phyloP scores from a whole-genome alignment of 1,140 invertebrate genomes.

The Bicyclus anynana region DNA sequence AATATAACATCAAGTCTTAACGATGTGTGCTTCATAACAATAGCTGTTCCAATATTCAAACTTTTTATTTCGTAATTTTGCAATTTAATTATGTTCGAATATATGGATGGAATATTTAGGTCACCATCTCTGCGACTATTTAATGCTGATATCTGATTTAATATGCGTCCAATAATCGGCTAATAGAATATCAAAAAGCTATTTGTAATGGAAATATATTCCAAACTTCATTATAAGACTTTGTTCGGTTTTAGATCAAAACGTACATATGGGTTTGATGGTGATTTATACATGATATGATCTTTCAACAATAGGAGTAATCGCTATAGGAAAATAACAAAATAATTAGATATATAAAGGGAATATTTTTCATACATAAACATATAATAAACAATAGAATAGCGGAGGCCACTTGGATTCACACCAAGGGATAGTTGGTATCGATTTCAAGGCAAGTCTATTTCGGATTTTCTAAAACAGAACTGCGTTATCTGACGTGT shows the following conservation, averaged over 20 bases:
- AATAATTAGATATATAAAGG: constrained; percentile 4
- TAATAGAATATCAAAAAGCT: constrained; percentile 63
- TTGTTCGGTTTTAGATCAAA: too few relatives aligned
- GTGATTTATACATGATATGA: neutral
- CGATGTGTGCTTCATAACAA: too few relatives aligned
- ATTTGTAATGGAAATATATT: constrained; percentile 47
- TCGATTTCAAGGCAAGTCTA: neutral
- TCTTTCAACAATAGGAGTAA: too few relatives aligned
- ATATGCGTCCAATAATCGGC: constrained; percentile 46
- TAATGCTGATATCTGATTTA: constrained; percentile 34
- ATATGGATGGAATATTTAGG: too few relatives aligned
- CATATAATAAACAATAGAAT: neutral
- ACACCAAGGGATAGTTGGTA: neutral
- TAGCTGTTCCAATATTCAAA: too few relatives aligned
- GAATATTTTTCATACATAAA: neutral
- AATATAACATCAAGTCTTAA: too few relatives aligned
- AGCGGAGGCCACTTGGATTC: neutral
- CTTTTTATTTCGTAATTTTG: too few relatives aligned
- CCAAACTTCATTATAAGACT: constrained; percentile 51
- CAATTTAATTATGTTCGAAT: too few relatives aligned
- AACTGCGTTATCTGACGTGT: neutral
- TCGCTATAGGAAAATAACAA: too few relatives aligned
- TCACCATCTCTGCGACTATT: constrained; percentile 18
- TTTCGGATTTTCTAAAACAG: neutral
- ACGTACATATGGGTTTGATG: too few relatives aligned